Conservation (phyloP, 2,797 vertebrate genomes). For the Toxotes lorentzi region DNA sequence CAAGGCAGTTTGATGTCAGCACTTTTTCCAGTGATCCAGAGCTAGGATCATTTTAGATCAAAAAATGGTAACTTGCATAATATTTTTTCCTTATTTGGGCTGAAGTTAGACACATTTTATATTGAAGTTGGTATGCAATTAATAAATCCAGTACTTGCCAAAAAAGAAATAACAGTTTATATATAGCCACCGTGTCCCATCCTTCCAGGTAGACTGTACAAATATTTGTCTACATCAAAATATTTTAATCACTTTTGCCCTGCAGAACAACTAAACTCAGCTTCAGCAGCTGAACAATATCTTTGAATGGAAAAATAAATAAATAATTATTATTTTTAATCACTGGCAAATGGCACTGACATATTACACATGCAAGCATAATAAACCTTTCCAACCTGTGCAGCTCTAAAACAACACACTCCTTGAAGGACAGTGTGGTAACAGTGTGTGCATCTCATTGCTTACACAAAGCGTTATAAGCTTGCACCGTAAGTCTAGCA, state of each 20-base stretch:
- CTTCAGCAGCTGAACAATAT: not conserved
- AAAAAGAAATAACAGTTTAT: not conserved
- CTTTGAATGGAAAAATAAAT: constrained; percentile 14
- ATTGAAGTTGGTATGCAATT: not conserved
- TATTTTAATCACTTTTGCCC: not conserved
- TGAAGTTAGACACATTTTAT: not conserved
- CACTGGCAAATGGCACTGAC: constrained; percentile 1
- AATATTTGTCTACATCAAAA: not conserved
- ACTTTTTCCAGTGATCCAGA: constrained; percentile 10
- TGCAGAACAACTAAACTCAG: not conserved
- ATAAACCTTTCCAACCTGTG: constrained; percentile 9
- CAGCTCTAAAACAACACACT: not conserved
- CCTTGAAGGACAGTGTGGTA: not conserved
- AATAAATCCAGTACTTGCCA: not conserved
- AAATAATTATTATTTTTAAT: not conserved
- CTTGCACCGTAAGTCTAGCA: constrained; percentile 4
- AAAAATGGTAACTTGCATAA: constrained; percentile 2
- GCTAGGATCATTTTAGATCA: not conserved
- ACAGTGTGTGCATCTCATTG: constrained; percentile 5
- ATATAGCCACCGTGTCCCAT: not conserved
- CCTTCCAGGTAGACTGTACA: not conserved
- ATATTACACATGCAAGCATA: not conserved
- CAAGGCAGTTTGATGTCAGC: not conserved
- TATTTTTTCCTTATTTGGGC: not conserved
- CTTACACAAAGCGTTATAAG: constrained; percentile 6